Conservation (phyloP, 1,140 invertebrate species). For the Battus philenor region DNA sequence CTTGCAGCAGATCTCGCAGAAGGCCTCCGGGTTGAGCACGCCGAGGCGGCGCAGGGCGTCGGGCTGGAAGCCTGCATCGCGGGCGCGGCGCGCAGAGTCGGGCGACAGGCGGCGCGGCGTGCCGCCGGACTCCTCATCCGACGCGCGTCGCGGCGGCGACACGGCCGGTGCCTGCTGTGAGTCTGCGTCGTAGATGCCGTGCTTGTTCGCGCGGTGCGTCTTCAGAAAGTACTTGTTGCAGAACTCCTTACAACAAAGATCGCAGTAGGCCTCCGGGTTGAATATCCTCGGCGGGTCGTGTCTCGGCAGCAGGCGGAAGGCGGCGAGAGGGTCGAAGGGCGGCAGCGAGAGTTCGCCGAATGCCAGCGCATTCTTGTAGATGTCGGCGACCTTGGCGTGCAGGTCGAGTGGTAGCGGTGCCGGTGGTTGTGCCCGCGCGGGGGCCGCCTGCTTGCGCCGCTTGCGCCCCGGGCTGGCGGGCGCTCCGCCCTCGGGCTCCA, state of each 20-base stretch:
- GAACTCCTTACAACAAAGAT: conserved; percentile 98
- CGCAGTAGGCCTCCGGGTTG: conserved; percentile 96
- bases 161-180: conserved; percentile 54
- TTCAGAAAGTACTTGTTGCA: conserved; percentile 99
- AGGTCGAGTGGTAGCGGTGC: conserved; percentile 52
- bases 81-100: conserved; percentile 78
- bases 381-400: conserved; percentile 73
- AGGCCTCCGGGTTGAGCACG: conserved; percentile 90
- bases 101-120: conserved; percentile 78
- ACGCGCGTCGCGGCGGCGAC: conserved; percentile 65
- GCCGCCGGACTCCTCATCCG: conserved; percentile 74
- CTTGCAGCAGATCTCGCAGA: conserved; percentile 96
- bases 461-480: conserved; percentile 55
- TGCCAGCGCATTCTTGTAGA: conserved; percentile 72
- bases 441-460: conserved; percentile 69
- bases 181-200: conserved; percentile 85
- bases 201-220: conserved; percentile 97
- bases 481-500: conserved; percentile 49
- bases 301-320: conserved; percentile 76
- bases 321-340: conserved; percentile 66
- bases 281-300: conserved; percentile 88
- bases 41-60: conserved; percentile 85
- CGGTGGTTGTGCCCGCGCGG: conserved; percentile 46
- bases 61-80: conserved; percentile 79
- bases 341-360: conserved; percentile 70